These are phyloP conservation scores for Pterobdella sp. DNA, from an alignment of 2,888 invertebrate genomes.

Conservation along the genomic window DNA sequence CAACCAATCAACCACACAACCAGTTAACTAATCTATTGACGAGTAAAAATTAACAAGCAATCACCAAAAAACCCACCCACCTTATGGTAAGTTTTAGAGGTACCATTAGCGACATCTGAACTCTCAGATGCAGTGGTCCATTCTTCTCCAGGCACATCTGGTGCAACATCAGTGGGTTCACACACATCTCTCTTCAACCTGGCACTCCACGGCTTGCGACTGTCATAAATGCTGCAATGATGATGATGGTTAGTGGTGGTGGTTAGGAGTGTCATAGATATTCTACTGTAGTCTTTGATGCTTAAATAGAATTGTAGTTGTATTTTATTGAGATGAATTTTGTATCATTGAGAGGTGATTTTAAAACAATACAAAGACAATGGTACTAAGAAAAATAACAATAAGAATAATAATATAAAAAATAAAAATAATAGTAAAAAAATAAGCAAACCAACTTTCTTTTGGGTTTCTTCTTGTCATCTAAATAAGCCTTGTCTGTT, in stretches of 20 bases:
- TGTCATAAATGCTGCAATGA: slow-evolving; percentile 1
- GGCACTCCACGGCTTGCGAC: slow-evolving; percentile 16
- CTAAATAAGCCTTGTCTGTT: no score
- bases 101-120: slow-evolving; percentile 56
- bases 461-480: neutral
- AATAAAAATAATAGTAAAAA: no score
- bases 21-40: neutral
- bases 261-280: neutral
- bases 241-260: neutral
- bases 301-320: no score
- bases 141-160: slow-evolving; percentile 51
- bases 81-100: neutral
- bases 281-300: no score
- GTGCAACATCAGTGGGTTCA: slow-evolving; percentile 39
- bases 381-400: no score
- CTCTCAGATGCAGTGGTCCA: slow-evolving; percentile 75
- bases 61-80: neutral
- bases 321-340: no score
- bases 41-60: neutral
- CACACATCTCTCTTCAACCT: neutral
- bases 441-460: no score
- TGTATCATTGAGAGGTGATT: no score
- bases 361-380: no score
- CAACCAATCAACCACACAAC: neutral
- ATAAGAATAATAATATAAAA: no score